Evolutionary conservation across 2,113 vertebrate species (phyloP).

Genomic region (Grammomys dolichurus): DNA sequence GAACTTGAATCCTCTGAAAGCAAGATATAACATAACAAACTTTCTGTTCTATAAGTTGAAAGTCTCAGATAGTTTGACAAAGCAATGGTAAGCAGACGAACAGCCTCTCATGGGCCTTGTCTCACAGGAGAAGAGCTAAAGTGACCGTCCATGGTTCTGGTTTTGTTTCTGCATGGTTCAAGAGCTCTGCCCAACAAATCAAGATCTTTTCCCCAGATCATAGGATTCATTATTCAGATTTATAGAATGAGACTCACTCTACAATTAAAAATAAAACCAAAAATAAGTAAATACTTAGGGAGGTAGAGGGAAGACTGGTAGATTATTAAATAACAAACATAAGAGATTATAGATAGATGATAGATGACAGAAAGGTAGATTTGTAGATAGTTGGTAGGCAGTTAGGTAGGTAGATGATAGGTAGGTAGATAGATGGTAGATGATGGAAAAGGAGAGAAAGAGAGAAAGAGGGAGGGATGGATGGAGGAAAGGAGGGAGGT

Average conservation of each 20-base stretch:
- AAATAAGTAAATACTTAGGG: neutral
- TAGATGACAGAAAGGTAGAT: neutral
- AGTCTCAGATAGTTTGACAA: neutral
- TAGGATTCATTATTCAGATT: neutral
- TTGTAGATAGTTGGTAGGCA: neutral
- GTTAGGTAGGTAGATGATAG: neutral
- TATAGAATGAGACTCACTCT: neutral
- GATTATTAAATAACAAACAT: neutral
- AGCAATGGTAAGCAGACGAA: neutral
- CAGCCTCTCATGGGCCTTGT: neutral
- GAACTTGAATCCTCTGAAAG: neutral
- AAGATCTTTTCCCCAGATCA: neutral
- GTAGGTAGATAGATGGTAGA: neutral
- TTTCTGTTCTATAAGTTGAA: neutral
- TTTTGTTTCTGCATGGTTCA: neutral
- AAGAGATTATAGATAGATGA: neutral
- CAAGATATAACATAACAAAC: neutral
- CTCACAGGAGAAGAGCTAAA: neutral
- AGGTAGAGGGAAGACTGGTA: neutral
- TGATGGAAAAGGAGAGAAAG: neutral
- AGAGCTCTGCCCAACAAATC: no score
- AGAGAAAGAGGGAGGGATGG: neutral
- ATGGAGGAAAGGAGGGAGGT: neutral
- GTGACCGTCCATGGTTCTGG: fast-evolving
- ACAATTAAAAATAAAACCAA: neutral